Conservation (phyloP, 2,888 invertebrate species). For the Syrphus vitripennis region DNA sequence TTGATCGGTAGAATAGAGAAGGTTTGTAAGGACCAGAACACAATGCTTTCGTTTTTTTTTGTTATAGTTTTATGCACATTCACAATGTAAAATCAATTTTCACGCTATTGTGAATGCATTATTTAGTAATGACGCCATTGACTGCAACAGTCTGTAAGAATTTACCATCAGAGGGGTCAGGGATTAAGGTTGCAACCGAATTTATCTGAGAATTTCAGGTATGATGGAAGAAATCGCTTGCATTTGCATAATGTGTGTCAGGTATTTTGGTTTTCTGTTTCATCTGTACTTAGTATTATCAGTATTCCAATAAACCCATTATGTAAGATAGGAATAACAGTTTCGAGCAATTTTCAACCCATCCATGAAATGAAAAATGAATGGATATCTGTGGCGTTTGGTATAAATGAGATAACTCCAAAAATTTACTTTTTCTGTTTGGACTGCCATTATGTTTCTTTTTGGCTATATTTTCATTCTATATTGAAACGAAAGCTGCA, state of each 20-base stretch:
- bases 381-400: no score
- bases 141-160: neutral
- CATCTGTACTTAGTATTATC: neutral
- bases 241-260: neutral
- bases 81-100: conserved; percentile 53
- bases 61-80: conserved; percentile 8
- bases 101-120: conserved; percentile 59
- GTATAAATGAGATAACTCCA: no score
- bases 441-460: no score
- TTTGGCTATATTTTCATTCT: no score
- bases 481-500: no score
- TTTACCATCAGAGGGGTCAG: neutral
- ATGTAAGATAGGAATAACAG: neutral
- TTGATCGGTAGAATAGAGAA: neutral
- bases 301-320: neutral
- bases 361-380: neutral
- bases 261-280: neutral
- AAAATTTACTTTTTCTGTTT: no score
- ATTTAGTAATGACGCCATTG: conserved; percentile 3
- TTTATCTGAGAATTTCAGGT: conserved; percentile 40
- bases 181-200: neutral
- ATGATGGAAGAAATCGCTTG: neutral
- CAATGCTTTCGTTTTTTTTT: neutral
- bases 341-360: neutral
- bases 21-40: neutral